phyloP scores from a whole-genome alignment of 1,140 invertebrate species.

The Cephus cinctus region DNA sequence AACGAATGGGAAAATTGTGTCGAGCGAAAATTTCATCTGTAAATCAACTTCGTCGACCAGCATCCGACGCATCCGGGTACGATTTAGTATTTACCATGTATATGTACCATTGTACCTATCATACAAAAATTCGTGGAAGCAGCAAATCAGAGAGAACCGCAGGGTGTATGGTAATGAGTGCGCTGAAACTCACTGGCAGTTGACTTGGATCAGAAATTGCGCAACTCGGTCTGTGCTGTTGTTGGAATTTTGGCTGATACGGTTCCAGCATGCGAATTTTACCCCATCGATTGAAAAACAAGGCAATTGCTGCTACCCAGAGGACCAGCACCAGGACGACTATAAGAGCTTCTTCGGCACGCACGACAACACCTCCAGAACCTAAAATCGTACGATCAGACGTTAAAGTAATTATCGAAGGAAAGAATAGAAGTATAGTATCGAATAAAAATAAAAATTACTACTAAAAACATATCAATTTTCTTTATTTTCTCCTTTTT shows the following conservation, averaged over 20 bases:
- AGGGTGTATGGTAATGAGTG: too few species aligned
- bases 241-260: conserved; percentile 78
- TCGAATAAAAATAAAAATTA: background rate
- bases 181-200: conserved; percentile 35
- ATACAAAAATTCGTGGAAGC: too few species aligned
- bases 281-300: conserved; percentile 84
- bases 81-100: too few species aligned
- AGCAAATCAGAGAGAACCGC: too few species aligned
- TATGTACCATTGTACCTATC: too few species aligned
- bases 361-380: conserved; percentile 60
- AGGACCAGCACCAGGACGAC: conserved; percentile 72
- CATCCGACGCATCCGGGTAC: too few species aligned
- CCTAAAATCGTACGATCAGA: conserved; percentile 53
- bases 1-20: too few species aligned
- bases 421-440: conserved; percentile 2
- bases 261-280: conserved; percentile 84
- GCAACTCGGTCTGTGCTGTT: conserved; percentile 71
- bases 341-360: conserved; percentile 76
- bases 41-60: too few species aligned
- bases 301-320: conserved; percentile 75
- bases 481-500: background rate
- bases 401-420: conserved; percentile 5
- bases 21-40: too few species aligned
- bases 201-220: conserved; percentile 60
- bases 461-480: too few species aligned